These are phyloP conservation scores for Xylophagus ater DNA, from an alignment of 2,888 invertebrate genomes.

Conservation along the genomic window DNA sequence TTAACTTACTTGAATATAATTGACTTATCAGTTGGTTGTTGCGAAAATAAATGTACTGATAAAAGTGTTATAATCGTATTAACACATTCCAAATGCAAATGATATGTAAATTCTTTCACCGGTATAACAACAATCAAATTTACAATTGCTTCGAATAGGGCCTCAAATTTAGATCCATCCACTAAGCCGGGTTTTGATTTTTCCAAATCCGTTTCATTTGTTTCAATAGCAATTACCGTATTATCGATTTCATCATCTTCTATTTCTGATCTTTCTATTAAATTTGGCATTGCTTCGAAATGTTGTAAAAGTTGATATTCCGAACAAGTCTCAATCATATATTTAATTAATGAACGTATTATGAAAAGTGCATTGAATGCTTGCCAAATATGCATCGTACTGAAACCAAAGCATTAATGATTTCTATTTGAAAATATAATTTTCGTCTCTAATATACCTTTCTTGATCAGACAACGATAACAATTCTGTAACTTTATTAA, in stretches of 20 bases:
- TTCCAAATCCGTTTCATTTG: conserved; percentile 18
- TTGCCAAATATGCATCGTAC: conserved; percentile 75
- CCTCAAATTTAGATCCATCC: conserved; percentile 37
- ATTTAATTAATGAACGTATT: conserved; percentile 73
- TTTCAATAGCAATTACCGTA: conserved; percentile 27
- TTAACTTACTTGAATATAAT: conserved; percentile 54
- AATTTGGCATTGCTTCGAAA: conserved; percentile 50
- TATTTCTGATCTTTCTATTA: too few species aligned
- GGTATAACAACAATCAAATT: conserved; percentile 39
- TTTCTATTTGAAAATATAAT: neutral
- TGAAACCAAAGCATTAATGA: conserved; percentile 24
- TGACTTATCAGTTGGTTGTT: conserved; percentile 57
- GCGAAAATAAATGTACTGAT: conserved; percentile 76
- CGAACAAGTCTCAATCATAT: conserved; percentile 78
- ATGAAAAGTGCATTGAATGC: conserved; percentile 88
- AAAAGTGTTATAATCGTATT: conserved; percentile 78
- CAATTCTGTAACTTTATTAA: conserved; percentile 70
- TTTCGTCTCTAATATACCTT: conserved; percentile 47
- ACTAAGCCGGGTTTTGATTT: conserved; percentile 23
- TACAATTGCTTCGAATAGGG: conserved; percentile 37
- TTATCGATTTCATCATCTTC: conserved; percentile 23
- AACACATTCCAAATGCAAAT: conserved; percentile 76
- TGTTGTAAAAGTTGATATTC: conserved; percentile 81
- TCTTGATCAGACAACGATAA: conserved; percentile 77
- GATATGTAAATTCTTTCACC: conserved; percentile 65